Evolutionary conservation across 1,140 invertebrate species (phyloP).

Genomic region (Drosophila mayri): DNA sequence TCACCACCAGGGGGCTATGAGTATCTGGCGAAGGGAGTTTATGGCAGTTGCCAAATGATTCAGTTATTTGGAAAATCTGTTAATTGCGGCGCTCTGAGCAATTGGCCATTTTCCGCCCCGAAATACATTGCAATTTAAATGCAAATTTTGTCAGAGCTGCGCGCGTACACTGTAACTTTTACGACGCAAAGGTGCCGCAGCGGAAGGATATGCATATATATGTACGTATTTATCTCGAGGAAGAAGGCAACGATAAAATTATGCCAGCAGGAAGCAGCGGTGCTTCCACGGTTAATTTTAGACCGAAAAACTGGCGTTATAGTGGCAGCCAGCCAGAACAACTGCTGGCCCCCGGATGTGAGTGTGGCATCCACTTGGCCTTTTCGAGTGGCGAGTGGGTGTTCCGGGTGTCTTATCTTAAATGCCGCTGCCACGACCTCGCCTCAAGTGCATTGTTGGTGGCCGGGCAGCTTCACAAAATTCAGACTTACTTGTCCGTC

Average conservation of each 20-base stretch:
- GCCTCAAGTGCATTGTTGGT: slow-evolving; percentile 47
- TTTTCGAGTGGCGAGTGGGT: slow-evolving; percentile 55
- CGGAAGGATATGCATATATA: slow-evolving; percentile 19
- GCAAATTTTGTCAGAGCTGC: slow-evolving; percentile 56
- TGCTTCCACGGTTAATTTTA: slow-evolving; percentile 60
- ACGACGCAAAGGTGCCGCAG: slow-evolving; percentile 21
- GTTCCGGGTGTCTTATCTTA: slow-evolving; percentile 50
- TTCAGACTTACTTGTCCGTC: slow-evolving; percentile 11
- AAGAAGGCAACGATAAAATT: slow-evolving; percentile 46
- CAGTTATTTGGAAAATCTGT: slow-evolving; percentile 26
- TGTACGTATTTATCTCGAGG: neutral
- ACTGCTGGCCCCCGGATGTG: slow-evolving; percentile 22
- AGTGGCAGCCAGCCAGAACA: slow-evolving; percentile 17
- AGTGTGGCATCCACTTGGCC: slow-evolving; percentile 68
- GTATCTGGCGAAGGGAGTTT: slow-evolving; percentile 1
- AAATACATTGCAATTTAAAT: slow-evolving; percentile 68
- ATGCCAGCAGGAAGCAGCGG: slow-evolving; percentile 35
- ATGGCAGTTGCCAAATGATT: slow-evolving; percentile 2
- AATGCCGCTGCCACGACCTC: slow-evolving; percentile 43
- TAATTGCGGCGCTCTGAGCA: slow-evolving; percentile 43
- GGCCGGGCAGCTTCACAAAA: neutral
- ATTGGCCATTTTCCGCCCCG: slow-evolving; percentile 18
- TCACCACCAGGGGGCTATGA: slow-evolving; percentile 18
- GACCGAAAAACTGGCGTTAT: slow-evolving; percentile 38
- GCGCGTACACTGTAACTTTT: slow-evolving; percentile 51